A percentile compares a stretch with the other conserved stretches of the same genome.
phyloP scores from a whole-genome alignment of 2,888 invertebrate species.

The Drosophila diplacantha region DNA sequence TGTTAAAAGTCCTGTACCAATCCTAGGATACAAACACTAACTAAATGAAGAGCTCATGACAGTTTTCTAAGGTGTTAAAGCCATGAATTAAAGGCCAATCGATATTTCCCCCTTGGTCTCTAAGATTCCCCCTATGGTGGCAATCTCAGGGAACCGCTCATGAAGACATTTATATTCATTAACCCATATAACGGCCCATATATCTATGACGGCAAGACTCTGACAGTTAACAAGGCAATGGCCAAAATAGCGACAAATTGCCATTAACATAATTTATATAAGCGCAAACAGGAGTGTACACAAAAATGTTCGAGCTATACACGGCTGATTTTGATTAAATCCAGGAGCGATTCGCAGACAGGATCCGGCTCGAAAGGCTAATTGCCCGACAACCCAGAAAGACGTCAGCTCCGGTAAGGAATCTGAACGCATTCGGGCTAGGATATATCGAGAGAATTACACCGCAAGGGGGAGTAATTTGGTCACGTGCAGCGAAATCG shows the following conservation, averaged over 20 bases:
- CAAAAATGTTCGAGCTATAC: conserved; percentile 18
- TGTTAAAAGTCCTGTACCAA: not conserved
- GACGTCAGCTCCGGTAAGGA: conserved; percentile 16
- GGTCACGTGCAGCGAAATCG: conserved; percentile 64
- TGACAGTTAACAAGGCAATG: conserved; percentile 39
- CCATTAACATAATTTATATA: conserved; percentile 66
- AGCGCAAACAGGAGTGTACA: conserved; percentile 23
- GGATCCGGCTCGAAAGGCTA: conserved; percentile 32
- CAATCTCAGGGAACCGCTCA: conserved; percentile 22
- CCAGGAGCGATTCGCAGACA: conserved; percentile 6
- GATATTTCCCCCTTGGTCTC: not conserved
- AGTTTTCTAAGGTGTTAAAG: not conserved
- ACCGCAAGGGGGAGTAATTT: conserved; percentile 48
- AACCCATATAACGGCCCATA: conserved; percentile 39
- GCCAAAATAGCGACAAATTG: conserved; percentile 48
- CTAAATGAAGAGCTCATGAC: not conserved
- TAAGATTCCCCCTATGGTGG: not conserved
- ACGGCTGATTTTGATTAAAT: conserved; percentile 9
- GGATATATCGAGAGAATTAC: conserved; percentile 1
- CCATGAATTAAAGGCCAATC: not conserved
- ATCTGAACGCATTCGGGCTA: conserved; percentile 1
- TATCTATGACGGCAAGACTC: conserved; percentile 21
- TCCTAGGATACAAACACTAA: not conserved
- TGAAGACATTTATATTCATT: conserved; percentile 62
- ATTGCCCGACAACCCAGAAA: conserved; percentile 51